phyloP scores from a whole-genome alignment of 2,888 invertebrate genomes.

The Tubulanus polymorphus region DNA sequence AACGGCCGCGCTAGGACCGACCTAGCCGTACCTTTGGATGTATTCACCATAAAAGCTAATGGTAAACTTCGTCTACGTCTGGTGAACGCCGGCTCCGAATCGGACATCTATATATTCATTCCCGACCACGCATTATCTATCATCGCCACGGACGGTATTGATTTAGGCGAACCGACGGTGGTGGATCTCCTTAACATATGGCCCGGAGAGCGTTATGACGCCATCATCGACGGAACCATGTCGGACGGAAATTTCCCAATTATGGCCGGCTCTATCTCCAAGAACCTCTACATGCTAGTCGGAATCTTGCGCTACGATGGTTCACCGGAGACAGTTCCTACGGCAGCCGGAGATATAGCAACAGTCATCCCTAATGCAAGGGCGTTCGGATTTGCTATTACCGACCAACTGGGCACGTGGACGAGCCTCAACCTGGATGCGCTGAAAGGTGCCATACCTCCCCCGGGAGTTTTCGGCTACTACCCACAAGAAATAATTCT shows the following conservation, averaged over 20 bases:
- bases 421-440: too few species aligned
- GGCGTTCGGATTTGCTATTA: background rate
- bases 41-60: constrained; percentile 17
- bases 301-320: constrained; percentile 27
- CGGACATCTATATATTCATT: constrained; percentile 25
- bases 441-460: too few species aligned
- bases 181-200: constrained; percentile 24
- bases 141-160: constrained; percentile 27
- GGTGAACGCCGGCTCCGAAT: constrained; percentile 24
- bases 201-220: constrained; percentile 35
- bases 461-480: background rate
- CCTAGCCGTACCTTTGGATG: constrained; percentile 22
- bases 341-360: too few species aligned
- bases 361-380: too few species aligned
- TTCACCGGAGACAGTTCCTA: too few species aligned
- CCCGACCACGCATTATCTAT: constrained; percentile 26
- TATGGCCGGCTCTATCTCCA: too few species aligned
- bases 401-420: background rate
- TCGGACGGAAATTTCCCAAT: constrained; percentile 20
- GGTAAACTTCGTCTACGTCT: constrained; percentile 23
- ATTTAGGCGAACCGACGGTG: constrained; percentile 19
- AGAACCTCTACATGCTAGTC: too few species aligned
- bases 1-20: constrained; percentile 9
- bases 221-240: constrained; percentile 23
- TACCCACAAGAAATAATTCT: too few species aligned